A percentile compares a stretch with the other conserved stretches of the same genome.
Conservation (phyloP, 2,888 invertebrate species). For the Nowickia ferox region DNA sequence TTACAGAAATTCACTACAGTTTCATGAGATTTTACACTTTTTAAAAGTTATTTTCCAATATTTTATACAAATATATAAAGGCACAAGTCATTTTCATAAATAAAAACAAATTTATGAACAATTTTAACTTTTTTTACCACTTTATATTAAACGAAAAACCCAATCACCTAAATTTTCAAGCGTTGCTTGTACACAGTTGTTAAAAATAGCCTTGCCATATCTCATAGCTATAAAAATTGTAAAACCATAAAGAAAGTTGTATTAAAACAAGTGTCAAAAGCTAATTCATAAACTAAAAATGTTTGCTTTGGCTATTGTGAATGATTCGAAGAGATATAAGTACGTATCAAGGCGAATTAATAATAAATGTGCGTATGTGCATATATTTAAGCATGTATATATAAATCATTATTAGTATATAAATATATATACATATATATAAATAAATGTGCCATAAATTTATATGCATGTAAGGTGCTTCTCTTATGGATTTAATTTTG, state of each 20-base stretch:
- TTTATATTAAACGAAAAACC: slow-evolving; percentile 6
- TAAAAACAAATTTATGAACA: background rate
- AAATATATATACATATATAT: background rate
- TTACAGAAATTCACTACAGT: background rate
- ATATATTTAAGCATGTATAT: no score
- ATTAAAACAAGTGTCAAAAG: slow-evolving; percentile 49
- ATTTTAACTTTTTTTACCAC: background rate
- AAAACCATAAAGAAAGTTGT: background rate
- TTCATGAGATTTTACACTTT: background rate
- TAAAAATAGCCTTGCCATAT: slow-evolving; percentile 19
- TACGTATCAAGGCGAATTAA: no score
- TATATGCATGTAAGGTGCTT: no score
- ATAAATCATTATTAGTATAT: background rate
- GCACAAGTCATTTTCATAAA: slow-evolving; percentile 30
- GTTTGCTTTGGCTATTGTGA: background rate
- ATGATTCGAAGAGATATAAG: background rate
- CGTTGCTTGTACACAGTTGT: slow-evolving; percentile 9
- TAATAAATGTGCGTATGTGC: no score
- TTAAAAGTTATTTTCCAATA: background rate
- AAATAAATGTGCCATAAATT: no score
- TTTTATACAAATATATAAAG: slow-evolving; percentile 31
- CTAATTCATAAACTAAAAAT: background rate
- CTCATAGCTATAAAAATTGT: background rate
- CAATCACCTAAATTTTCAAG: background rate
- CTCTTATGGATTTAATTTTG: no score